Conservation (phyloP, 2,797 vertebrate species). For the Salmo trutta region DNA sequence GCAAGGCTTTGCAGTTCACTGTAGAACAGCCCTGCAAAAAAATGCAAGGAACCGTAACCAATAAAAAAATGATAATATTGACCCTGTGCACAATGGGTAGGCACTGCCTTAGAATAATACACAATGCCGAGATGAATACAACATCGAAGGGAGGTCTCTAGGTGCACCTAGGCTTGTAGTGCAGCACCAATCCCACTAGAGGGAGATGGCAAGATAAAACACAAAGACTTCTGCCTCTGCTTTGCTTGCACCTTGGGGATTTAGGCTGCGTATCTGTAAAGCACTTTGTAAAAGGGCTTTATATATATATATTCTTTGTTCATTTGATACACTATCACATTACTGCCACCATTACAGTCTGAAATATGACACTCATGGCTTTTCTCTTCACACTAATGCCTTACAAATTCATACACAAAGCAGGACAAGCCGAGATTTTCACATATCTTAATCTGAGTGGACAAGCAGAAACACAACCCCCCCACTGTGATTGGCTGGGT, state of each 20-base stretch:
- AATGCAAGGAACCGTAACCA: too few species aligned
- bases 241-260: too few species aligned
- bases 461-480: neutral
- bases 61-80: too few species aligned
- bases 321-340: neutral
- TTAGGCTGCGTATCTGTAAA: too few species aligned
- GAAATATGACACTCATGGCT: neutral
- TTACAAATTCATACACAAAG: neutral
- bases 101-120: constrained; percentile 7
- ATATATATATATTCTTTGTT: too few species aligned
- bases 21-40: too few species aligned
- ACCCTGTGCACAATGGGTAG: constrained; percentile 66
- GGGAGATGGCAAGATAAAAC: constrained; percentile 40
- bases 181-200: constrained; percentile 31
- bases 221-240: too few species aligned
- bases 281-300: too few species aligned
- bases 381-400: neutral
- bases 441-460: constrained; percentile 9
- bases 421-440: neutral
- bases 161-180: neutral
- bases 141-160: neutral
- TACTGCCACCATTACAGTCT: neutral
- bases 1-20: neutral
- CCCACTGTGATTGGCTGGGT: neutral
- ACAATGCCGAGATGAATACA: neutral